Base-by-base conservation (phyloP, 2,113 vertebrate genomes). In the Egretta garzetta region DNA sequence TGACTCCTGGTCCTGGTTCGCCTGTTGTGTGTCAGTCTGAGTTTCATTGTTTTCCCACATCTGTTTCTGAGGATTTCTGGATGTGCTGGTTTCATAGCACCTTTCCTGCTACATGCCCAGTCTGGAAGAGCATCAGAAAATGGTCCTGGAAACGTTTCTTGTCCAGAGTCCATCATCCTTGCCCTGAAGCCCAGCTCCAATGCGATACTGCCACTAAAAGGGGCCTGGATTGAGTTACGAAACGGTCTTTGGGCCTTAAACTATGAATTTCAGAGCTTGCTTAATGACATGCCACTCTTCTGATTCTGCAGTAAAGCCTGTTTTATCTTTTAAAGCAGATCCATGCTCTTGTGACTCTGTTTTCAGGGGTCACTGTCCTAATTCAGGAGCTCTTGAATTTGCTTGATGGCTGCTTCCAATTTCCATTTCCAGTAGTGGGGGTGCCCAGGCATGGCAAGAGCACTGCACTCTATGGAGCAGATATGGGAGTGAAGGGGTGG, bases 401-500 rank as follows among this genome's bases (percentile, higher is more conserved):
- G 26, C 52, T 60, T 86, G 59, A 12, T 45, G 53, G 50, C 72
- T 84, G 28, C 21, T 74, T 86, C 58, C 19, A 18, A 3, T 73
- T 86, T 76, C 75, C 33, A 26, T 64, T 84, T 28, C 50, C 50
- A 81, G 59, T 33, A 28, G 39, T 1, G 2, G 49, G 35, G 86
- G 67, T 12, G 60, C 64, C 37, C 80, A 19, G 63, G 52, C 28
- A 19, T 18, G 50, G 17, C 50, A 41, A 39, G 80, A 86, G 50
- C 52, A 8, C 26, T 64, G 7, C 26, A 7, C n/a, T 56, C 24
- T 16, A 0, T 23, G 27, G 66, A 56, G 71, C 33, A 37, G 58
- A 14, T 67, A 20, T 0, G 1, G 35, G 37, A 71, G 11, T 3
- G 11, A 39, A 76, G 47, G 74, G 33, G 1, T 39, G 45, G 35